These are phyloP conservation scores for Oryzias sinensis DNA, from an alignment of 2,797 vertebrate genomes.

Conservation along the genomic window DNA sequence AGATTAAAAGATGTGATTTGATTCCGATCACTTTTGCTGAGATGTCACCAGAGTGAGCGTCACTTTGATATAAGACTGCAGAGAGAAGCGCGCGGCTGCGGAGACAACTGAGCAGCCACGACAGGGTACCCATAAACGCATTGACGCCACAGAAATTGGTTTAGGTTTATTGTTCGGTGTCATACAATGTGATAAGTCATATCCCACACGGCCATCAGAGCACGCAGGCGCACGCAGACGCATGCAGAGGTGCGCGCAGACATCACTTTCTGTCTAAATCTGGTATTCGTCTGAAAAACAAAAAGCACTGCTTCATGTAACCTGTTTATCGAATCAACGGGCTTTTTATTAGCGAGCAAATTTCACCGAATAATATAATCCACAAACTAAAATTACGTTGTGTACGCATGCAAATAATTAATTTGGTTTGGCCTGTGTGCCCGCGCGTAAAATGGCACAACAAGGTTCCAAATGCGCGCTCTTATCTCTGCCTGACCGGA, in stretches of 20 bases:
- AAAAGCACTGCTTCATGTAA: not conserved
- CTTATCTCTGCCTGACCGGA: slow-evolving; percentile 43
- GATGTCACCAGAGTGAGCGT: slow-evolving; percentile 66
- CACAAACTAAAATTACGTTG: slow-evolving; percentile 46
- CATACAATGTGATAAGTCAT: slow-evolving; percentile 76
- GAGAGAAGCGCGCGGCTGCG: slow-evolving; percentile 39
- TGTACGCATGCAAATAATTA: slow-evolving; percentile 30
- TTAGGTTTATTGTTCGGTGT: slow-evolving; percentile 78
- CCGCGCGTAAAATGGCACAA: slow-evolving; percentile 31
- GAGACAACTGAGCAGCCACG: slow-evolving; percentile 44
- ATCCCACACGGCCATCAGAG: slow-evolving; percentile 54
- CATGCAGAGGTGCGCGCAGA: slow-evolving; percentile 16
- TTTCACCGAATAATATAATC: slow-evolving; percentile 46
- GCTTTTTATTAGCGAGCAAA: slow-evolving; percentile 55
- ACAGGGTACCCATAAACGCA: slow-evolving; percentile 71
- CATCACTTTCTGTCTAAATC: slow-evolving; percentile 14
- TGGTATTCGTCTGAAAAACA: not conserved
- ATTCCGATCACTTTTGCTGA: slow-evolving; percentile 72
- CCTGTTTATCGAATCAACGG: slow-evolving; percentile 40
- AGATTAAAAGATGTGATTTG: slow-evolving; percentile 77
- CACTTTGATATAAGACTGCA: slow-evolving; percentile 61
- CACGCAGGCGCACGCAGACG: slow-evolving; percentile 16
- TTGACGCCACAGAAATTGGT: slow-evolving; percentile 75
- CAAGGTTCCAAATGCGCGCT: slow-evolving; percentile 28
- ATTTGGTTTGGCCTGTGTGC: slow-evolving; percentile 39